Percentiles rank a stretch among this genome's conserved stretches.
These are phyloP conservation scores for Bacillus rossius DNA, from an alignment of 1,140 invertebrate species.

Conservation along the genomic window DNA sequence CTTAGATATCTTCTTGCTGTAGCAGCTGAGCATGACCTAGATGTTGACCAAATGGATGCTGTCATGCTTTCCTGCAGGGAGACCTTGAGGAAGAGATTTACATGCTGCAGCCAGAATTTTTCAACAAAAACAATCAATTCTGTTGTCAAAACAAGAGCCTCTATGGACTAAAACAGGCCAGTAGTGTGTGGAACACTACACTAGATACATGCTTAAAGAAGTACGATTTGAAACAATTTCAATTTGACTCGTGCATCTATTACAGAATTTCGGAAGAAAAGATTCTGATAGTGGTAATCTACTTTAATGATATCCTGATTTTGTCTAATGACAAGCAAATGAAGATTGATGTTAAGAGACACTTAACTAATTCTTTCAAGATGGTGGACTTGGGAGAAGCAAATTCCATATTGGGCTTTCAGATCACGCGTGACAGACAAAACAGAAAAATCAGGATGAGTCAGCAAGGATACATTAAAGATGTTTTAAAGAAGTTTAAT, in stretches of 20 bases:
- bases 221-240: constrained; percentile 20
- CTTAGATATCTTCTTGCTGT: constrained; percentile 12
- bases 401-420: constrained; percentile 26
- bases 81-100: constrained; percentile 31
- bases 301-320: constrained; percentile 16
- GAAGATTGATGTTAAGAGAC: constrained; percentile 5
- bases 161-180: constrained; percentile 31
- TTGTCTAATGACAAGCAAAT: constrained; percentile 3
- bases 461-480: constrained; percentile 21
- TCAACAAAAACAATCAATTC: constrained; percentile 4
- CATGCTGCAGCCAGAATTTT: constrained; percentile 17
- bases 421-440: constrained; percentile 11
- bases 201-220: constrained; percentile 21
- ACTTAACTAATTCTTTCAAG: constrained; percentile 18
- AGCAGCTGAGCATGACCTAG: constrained; percentile 8
- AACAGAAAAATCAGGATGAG: constrained; percentile 23
- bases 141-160: constrained; percentile 19
- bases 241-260: constrained; percentile 30
- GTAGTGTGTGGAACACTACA: constrained; percentile 25
- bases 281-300: constrained; percentile 14
- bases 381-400: constrained; percentile 22
- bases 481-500: constrained; percentile 21
- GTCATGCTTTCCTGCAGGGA: constrained; percentile 33
- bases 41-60: constrained; percentile 10
- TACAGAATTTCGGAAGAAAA: background rate